phyloP scores from a whole-genome alignment of 2,113 vertebrate genomes.

The Vulpes ferrilata region DNA sequence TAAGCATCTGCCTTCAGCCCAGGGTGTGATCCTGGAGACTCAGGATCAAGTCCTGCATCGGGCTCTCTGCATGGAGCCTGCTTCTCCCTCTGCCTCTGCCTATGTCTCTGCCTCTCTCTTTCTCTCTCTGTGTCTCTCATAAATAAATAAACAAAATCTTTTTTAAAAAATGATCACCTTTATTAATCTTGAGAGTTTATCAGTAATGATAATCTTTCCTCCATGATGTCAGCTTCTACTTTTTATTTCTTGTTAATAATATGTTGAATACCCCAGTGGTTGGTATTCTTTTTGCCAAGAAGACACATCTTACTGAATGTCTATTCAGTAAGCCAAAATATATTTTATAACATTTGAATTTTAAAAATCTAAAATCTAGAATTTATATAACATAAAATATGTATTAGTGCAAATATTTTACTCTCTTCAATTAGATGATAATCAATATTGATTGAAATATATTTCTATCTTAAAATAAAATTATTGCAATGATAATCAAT shows the following conservation, averaged over 20 bases:
- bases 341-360: not conserved
- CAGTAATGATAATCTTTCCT: not conserved
- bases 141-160: no score
- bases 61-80: no score
- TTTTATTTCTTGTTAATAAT: not conserved
- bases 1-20: no score
- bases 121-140: no score
- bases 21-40: no score
- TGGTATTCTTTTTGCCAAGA: not conserved
- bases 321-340: not conserved
- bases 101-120: no score
- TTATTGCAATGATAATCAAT: not conserved
- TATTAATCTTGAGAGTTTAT: not conserved
- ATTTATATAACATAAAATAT: constrained; percentile 3
- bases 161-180: not conserved
- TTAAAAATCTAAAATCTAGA: not conserved
- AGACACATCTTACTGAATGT: not conserved
- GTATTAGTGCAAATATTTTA: not conserved
- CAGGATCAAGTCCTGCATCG: no score
- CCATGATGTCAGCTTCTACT: not conserved
- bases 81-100: no score
- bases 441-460: not conserved
- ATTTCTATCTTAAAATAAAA: constrained; percentile 29
- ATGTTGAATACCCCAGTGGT: not conserved
- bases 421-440: not conserved